Conservation (phyloP, 2,888 invertebrate genomes). For the Lycia hirtaria region DNA sequence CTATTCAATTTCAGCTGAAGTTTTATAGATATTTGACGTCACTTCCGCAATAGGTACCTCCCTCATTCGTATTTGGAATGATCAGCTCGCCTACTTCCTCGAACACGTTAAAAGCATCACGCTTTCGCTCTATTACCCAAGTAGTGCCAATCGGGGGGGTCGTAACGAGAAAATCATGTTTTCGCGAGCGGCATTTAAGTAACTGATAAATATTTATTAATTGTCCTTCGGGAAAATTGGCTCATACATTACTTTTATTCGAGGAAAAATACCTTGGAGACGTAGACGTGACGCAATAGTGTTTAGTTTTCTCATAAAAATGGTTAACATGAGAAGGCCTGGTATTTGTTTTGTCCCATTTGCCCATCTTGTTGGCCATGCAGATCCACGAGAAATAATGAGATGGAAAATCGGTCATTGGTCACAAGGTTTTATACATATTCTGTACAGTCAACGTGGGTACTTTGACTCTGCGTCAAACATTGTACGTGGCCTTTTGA, state of each 20-base stretch:
- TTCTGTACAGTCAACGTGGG: background rate
- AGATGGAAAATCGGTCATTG: background rate
- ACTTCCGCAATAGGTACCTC: background rate
- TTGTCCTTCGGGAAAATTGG: conserved; percentile 30
- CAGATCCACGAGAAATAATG: background rate
- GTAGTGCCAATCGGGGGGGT: conserved; percentile 20
- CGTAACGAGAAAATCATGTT: conserved; percentile 34
- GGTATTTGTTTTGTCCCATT: conserved; percentile 14
- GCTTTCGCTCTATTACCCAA: conserved; percentile 15
- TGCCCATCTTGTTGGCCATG: conserved; percentile 3
- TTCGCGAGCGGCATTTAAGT: conserved; percentile 21
- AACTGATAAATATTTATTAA: conserved; percentile 37
- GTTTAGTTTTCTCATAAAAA: conserved; percentile 53
- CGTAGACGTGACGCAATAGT: conserved; percentile 42
- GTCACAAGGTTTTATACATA: background rate
- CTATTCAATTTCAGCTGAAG: too few species aligned
- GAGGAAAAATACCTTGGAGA: conserved; percentile 37
- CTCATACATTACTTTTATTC: conserved; percentile 24
- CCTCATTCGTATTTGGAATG: conserved; percentile 4
- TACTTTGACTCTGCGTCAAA: too few species aligned
- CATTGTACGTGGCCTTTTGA: too few species aligned
- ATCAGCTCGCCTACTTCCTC: conserved; percentile 3
- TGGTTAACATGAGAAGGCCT: conserved; percentile 42
- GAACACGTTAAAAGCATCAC: conserved; percentile 4
- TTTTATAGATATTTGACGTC: background rate